phyloP scores from a whole-genome alignment of 1,140 invertebrate genomes.

The Anadara kagoshimensis region DNA sequence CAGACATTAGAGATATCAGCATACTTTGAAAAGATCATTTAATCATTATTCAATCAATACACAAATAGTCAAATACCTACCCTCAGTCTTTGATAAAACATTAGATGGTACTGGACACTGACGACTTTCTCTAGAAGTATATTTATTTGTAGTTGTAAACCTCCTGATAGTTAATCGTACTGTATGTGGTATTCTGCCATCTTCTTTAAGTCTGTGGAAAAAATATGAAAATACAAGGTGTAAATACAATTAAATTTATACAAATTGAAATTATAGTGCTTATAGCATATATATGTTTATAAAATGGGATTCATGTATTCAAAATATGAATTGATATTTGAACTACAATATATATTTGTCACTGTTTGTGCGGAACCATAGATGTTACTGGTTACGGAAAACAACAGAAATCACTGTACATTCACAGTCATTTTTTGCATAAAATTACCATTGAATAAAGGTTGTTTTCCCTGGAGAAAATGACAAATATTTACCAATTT shows the following conservation, averaged over 20 bases:
- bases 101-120: slow-evolving; percentile 52
- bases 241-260: not conserved
- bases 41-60: not conserved
- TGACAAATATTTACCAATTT: no score
- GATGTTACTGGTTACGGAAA: not conserved
- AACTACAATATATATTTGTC: not conserved
- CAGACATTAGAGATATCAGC: no score
- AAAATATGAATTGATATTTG: no score
- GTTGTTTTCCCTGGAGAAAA: no score
- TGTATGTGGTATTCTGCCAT: slow-evolving; percentile 60
- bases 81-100: slow-evolving; percentile 8
- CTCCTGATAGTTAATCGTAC: slow-evolving; percentile 56
- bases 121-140: slow-evolving; percentile 56
- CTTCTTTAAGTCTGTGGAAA: slow-evolving; percentile 53
- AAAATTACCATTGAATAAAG: no score
- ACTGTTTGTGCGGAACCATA: not conserved
- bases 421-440: no score
- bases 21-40: no score
- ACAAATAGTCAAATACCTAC: not conserved
- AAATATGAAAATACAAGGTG: not conserved
- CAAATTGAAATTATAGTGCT: not conserved
- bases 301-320: not conserved
- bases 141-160: slow-evolving; percentile 41
- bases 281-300: not conserved
- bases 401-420: no score